Percentiles rank a stretch among this genome's conserved stretches.
phyloP scores from a whole-genome alignment of 2,888 invertebrate species.

The Agrotis puta region DNA sequence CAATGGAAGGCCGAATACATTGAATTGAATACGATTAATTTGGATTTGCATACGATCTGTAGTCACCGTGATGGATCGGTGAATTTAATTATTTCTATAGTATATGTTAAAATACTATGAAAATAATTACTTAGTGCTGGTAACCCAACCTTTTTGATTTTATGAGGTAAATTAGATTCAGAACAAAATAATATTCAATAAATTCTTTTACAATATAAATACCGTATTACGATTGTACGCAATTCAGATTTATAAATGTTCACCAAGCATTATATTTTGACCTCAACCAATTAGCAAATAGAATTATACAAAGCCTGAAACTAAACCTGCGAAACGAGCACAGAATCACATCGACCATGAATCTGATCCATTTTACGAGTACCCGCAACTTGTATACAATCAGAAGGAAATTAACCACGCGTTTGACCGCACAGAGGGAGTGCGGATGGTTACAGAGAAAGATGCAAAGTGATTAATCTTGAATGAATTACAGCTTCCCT shows the following conservation, averaged over 20 bases:
- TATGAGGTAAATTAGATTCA: background rate
- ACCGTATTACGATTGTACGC: background rate
- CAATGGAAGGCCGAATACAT: no score
- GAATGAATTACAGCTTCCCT: background rate
- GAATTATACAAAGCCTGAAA: background rate
- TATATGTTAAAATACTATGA: no score
- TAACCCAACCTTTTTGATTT: no score
- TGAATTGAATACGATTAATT: no score
- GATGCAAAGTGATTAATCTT: background rate
- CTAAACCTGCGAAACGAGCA: background rate
- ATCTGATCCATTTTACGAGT: no score
- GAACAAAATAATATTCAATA: background rate
- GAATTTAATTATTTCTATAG: conserved; percentile 7
- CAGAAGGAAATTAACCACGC: background rate
- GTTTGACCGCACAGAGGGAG: conserved; percentile 1
- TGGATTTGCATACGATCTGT: background rate
- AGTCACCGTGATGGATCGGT: no score
- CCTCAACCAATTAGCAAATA: background rate
- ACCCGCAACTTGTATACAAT: no score
- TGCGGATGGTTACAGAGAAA: background rate
- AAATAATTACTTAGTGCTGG: no score
- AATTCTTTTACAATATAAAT: background rate
- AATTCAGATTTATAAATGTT: background rate
- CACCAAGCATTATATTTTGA: background rate
- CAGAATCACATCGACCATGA: background rate